Evolutionary conservation across 2,113 vertebrate genomes (phyloP).

Genomic region (Pseudonaja textilis): DNA sequence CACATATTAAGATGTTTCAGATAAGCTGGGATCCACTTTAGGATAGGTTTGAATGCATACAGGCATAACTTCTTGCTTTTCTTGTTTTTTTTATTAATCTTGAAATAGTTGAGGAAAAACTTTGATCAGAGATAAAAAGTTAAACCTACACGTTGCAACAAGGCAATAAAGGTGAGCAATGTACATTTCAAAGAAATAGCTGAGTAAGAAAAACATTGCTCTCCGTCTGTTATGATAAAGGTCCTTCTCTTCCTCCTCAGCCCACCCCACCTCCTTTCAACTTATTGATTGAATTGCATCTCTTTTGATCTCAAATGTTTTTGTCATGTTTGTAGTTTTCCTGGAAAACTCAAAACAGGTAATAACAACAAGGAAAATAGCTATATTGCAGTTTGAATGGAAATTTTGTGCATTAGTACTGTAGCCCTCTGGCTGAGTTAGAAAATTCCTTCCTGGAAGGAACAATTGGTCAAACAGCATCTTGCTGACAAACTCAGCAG

Average conservation of each 20-base stretch:
- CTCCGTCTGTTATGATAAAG: neutral
- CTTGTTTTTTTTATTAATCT: neutral
- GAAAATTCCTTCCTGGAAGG: neutral
- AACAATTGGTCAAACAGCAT: neutral
- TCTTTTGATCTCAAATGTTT: conserved; percentile 15
- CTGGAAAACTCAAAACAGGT: conserved; percentile 4
- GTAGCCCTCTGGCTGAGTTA: neutral
- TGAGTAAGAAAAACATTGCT: conserved; percentile 23
- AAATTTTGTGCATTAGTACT: conserved; percentile 9
- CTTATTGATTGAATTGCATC: conserved; percentile 12
- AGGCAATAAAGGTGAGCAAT: neutral
- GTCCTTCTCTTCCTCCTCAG: neutral
- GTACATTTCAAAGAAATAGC: conserved; percentile 7
- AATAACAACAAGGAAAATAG: neutral
- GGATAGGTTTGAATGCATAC: neutral
- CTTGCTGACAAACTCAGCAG: neutral
- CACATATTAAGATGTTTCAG: neutral
- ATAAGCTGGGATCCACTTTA: neutral
- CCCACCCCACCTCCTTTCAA: neutral
- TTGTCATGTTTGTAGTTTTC: conserved; percentile 9
- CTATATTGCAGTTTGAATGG: neutral
- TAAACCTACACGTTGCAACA: neutral
- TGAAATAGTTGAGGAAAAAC: neutral
- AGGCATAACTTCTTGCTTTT: neutral
- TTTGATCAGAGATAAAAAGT: neutral